Evolutionary conservation across 2,113 vertebrate species (phyloP), one percentile per base, ranked within the genome.

Genomic region (Hystrix cristata): DNA sequence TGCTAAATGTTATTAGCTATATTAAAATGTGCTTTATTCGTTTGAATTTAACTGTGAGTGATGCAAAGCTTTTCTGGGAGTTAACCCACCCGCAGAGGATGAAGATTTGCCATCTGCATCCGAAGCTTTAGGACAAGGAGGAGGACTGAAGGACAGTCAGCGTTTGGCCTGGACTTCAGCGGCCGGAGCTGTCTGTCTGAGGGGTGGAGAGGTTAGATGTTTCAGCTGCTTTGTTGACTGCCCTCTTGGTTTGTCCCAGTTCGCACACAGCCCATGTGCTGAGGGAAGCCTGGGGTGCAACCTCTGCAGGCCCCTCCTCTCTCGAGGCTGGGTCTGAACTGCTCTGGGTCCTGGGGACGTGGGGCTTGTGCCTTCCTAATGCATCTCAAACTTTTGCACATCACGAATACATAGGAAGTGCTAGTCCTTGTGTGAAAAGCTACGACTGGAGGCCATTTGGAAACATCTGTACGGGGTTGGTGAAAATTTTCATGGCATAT

Each of bases 1-100:
- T 48, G 60, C 46, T 51, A 84, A 48, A 94, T 93, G 85, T 76
- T 65, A 85, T 96, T 94, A 95, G 80, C 43, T 57, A 23, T 83
- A 62, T 92, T 95, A 62, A 95, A 90, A 80, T 64, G 65, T 69
- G 23, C 81, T 94, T 80, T 71, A 62, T 60, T 83, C 31, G 65
- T 85, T 76, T 82, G 65, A 87, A 78, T 91, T 43, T 48, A 82
- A 82, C 90, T 12, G 0, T 14, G 15, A 15, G 76, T 87, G 65
- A 76, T 34, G 76, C 91, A 72, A 38, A 88, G 65, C 85, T 82
- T 95, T 90, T 86, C 55, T 90, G 83, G 81, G 79, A 85, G 67
- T 96, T n/a, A 83, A 78, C 86, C 23, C 4, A 15, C 19, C 15
- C 53, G 88, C 21, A 2, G 64, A 87, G 74, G 62, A 59, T 87